Evolutionary conservation across 2,797 vertebrate species (phyloP).

Genomic region (Holocentrus rufus): DNA sequence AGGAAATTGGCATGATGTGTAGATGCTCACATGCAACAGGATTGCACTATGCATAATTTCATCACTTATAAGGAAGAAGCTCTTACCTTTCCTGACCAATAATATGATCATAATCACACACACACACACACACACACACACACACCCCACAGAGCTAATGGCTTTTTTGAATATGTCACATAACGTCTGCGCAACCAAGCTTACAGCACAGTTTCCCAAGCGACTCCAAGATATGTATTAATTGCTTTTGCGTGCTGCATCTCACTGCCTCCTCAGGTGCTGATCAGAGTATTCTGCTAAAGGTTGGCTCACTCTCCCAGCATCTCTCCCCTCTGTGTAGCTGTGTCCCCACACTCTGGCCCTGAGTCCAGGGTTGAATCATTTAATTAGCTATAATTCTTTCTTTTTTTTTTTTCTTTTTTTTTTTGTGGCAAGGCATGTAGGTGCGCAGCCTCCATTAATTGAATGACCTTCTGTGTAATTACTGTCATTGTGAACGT

Average conservation of each 20-base stretch:
- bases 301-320: slow-evolving; percentile 17
- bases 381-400: slow-evolving; percentile 73
- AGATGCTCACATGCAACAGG: too few relatives aligned
- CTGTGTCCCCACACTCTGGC: slow-evolving; percentile 14
- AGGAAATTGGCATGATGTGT: too few relatives aligned
- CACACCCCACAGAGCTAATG: not conserved
- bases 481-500: slow-evolving; percentile 74
- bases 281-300: slow-evolving; percentile 19
- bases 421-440: slow-evolving; percentile 55
- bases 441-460: slow-evolving; percentile 71
- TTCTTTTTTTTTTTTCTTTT: slow-evolving; percentile 48
- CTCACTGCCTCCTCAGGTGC: not conserved
- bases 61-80: not conserved
- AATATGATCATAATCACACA: not conserved
- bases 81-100: not conserved
- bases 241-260: slow-evolving; percentile 12
- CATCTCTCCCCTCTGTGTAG: slow-evolving; percentile 1
- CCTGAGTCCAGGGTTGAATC: slow-evolving; percentile 67
- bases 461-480: slow-evolving; percentile 76
- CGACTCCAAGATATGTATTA: not conserved
- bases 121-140: too few relatives aligned
- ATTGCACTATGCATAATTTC: too few relatives aligned
- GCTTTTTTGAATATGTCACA: slow-evolving; percentile 1
- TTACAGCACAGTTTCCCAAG: not conserved
- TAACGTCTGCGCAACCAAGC: not conserved